phyloP scores from a whole-genome alignment of 1,140 invertebrate genomes.

The Teleogryllus occipitalis region DNA sequence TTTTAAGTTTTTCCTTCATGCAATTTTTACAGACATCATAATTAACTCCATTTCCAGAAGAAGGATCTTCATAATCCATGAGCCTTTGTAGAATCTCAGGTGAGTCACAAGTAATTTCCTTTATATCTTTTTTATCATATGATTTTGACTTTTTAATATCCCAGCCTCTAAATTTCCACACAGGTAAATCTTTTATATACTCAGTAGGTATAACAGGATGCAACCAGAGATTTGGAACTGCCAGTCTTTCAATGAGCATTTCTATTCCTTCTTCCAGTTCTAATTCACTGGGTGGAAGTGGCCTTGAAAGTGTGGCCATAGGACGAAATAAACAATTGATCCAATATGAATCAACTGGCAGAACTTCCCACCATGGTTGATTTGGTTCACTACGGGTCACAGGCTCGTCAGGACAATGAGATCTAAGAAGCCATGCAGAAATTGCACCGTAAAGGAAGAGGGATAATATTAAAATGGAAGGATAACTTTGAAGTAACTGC shows the following conservation, averaged over 20 bases:
- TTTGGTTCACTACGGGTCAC: not conserved
- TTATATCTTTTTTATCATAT: not conserved
- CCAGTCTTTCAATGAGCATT: conserved; percentile 37
- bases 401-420: not conserved
- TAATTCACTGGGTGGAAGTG: conserved; percentile 29
- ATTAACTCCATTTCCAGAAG: not conserved
- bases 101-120: not conserved
- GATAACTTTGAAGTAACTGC: conserved; percentile 20
- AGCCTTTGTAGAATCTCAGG: conserved; percentile 14
- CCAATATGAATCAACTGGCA: conserved; percentile 30
- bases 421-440: conserved; percentile 10
- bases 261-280: conserved; percentile 34
- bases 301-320: conserved; percentile 28
- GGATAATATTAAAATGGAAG: conserved; percentile 19
- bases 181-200: conserved; percentile 45
- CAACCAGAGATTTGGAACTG: conserved; percentile 42
- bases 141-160: conserved; percentile 7
- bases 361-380: conserved; percentile 28
- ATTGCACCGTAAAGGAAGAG: conserved; percentile 15
- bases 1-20: conserved; percentile 1
- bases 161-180: conserved; percentile 38
- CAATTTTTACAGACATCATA: not conserved
- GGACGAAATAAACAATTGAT: conserved; percentile 34
- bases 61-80: conserved; percentile 19
- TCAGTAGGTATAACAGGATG: conserved; percentile 37